Base-by-base conservation (phyloP, 2,113 vertebrate species). In the Nothobranchius kuhntae region DNA sequence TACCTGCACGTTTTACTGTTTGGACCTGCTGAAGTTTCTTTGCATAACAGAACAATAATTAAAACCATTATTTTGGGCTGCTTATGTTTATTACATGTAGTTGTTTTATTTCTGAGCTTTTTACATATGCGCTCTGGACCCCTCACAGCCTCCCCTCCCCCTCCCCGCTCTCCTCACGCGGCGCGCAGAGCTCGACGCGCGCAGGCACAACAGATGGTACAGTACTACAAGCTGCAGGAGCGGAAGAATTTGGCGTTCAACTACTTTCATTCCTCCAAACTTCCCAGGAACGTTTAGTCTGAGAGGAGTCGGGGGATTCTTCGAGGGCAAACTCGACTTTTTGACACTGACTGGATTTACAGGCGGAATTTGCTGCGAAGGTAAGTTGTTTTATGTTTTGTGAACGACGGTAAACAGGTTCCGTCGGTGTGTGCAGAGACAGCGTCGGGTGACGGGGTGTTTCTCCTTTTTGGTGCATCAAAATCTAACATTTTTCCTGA, bases 151-250 rank as follows among this genome's bases (percentile, higher is more conserved):
- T 30, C 30, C 30, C 30, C 30, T 30, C 73, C 14, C 15, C 26
- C 11, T 46, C 53, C 14, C n/a, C 1, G 52, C 15, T 13, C 36
- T 4, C 36, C 10, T 17, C 4, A 57, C 53, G 59, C 73, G 5
- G 35, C 57, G 69, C 67, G 62, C 73, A 54, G 62, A 76, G 77
- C 78, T 85, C 71, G 77, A 58, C 65, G 77, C 83, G 67, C 80
- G 17, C 76, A 48, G 56, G 79, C 89, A 87, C 89, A 82, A 84
- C 86, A 86, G 86, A 90, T 87, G 86, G 84, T 83, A 59, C 80
- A 73, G 53, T 78, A 80, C 85, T 71, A 66, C 71, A 48, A 61
- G 55, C 73, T 64, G 81, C 68, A 85, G 80, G 72, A 87, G 86
- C 81, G 79, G 73, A 64, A 53, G 54, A 71, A 79, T 83, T 61